Conservation (phyloP, 2,113 vertebrate genomes). For the Gymnorhina tibicen region DNA sequence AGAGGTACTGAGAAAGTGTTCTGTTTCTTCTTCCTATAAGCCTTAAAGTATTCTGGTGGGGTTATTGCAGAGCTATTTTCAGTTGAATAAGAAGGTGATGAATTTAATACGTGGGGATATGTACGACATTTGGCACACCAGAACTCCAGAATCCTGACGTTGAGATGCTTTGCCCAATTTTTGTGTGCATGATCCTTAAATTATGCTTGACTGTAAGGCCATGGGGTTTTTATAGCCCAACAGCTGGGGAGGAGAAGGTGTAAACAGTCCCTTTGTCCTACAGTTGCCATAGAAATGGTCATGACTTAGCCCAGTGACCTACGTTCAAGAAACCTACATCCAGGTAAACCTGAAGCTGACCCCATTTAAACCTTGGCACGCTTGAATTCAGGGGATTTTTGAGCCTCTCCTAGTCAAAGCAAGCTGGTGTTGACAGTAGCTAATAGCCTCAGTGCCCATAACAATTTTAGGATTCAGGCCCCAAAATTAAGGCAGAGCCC, state of each 20-base stretch:
- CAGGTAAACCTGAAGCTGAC: background rate
- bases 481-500: background rate
- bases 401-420: background rate
- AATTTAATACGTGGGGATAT: background rate
- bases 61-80: background rate
- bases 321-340: background rate
- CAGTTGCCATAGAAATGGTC: background rate
- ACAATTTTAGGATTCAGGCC: background rate
- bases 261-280: background rate
- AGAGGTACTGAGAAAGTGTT: background rate
- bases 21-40: background rate
- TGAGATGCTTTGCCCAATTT: background rate
- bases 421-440: background rate
- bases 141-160: background rate
- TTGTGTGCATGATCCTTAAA: background rate
- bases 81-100: background rate
- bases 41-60: background rate
- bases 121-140: background rate
- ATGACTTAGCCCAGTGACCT: background rate
- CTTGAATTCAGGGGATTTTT: background rate
- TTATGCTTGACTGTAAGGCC: background rate
- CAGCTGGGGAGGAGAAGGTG: background rate
- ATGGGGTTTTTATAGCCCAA: background rate
- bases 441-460: background rate
- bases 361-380: background rate